Conservation (phyloP, 2,888 invertebrate genomes). For the Caenorhabditis imperialis region DNA sequence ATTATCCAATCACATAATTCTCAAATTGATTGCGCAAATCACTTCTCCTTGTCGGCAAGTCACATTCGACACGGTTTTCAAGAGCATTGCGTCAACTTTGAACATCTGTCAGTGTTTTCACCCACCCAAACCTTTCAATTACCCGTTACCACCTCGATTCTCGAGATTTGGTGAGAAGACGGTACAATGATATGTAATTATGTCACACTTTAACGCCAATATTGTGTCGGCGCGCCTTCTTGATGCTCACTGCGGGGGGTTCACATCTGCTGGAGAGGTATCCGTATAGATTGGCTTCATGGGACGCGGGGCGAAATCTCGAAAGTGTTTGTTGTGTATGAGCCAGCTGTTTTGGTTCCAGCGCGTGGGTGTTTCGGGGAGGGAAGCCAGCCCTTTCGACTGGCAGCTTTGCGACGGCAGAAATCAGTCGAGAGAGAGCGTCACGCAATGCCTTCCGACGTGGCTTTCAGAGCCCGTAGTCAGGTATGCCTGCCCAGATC, state of each 20-base stretch:
- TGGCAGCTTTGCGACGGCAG: slow-evolving; percentile 17
- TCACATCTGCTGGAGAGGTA: slow-evolving; percentile 30
- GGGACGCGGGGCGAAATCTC: slow-evolving; percentile 20
- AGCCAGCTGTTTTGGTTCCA: slow-evolving; percentile 56
- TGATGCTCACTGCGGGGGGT: slow-evolving; percentile 19
- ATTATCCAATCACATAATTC: neutral
- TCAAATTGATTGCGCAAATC: slow-evolving; percentile 25
- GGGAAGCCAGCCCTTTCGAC: slow-evolving; percentile 8
- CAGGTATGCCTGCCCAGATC: slow-evolving; percentile 68
- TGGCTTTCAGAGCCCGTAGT: slow-evolving; percentile 59
- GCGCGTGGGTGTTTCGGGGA: slow-evolving; percentile 48
- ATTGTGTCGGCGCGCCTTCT: slow-evolving; percentile 28
- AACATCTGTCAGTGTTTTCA: slow-evolving; percentile 32
- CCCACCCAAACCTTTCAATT: slow-evolving; percentile 12
- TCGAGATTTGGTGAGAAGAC: slow-evolving; percentile 1
- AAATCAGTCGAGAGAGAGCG: slow-evolving; percentile 35
- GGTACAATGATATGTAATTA: slow-evolving; percentile 36
- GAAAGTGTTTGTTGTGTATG: slow-evolving; percentile 51
- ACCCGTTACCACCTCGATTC: slow-evolving; percentile 30
- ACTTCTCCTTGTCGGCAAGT: slow-evolving; percentile 23
- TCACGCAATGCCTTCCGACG: slow-evolving; percentile 55
- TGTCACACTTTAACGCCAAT: slow-evolving; percentile 36
- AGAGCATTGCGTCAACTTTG: slow-evolving; percentile 31
- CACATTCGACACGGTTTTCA: slow-evolving; percentile 14
- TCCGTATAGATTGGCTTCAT: slow-evolving; percentile 38